Evolutionary conservation across 2,113 vertebrate genomes (phyloP), one percentile per base, ranked within the genome.

Genomic region (Malurus elegans): DNA sequence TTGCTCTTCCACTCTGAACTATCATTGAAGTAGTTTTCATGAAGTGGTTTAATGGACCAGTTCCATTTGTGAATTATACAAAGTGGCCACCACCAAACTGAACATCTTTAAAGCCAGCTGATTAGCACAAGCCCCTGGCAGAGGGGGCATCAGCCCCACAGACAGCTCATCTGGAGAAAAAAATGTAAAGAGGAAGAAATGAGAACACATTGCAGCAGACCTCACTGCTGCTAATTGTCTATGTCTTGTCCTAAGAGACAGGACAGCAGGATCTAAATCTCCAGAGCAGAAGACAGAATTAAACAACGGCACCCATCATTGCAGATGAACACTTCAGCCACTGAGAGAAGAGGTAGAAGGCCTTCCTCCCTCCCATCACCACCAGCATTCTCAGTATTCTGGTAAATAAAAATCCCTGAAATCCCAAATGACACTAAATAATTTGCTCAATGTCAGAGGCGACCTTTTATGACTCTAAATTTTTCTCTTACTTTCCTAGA

Each of bases 1-100:
- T 6, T 56, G 32, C 29, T 84, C 44, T 67, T 8, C 66, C 34
- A 54, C 31, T 79, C 28, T 66, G 47, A 87, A 40, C 9, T 44
- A 71, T 51, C 67, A 64, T 1, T 80, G 56, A 76, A 76, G 28
- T 13, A 40, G 36, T 79, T 69, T 29, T 6, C 14, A 48, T 28
- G 9, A 80, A 67, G 18, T 38, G 16, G 2, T 7, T 66, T 80
- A 34, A 4, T 58, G 40, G 13, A 74, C 18, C 0, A 0, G 20
- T 44, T 84, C 29, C 17, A 58, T 80, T 84, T 62, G 51, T 20
- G 51, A 95, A 73, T 73, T 32, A 38, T 42, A 23, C 9, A 3
- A 72, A 76, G 36, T 20, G 51, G 23, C 23, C 44, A 75, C 29
- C 44, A 48, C 19, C 44, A 69, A 73, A 73, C 18, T 29, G 29